Evolutionary conservation across 2,797 vertebrate genomes (phyloP).

Genomic region (Melanotaenia nigrans): DNA sequence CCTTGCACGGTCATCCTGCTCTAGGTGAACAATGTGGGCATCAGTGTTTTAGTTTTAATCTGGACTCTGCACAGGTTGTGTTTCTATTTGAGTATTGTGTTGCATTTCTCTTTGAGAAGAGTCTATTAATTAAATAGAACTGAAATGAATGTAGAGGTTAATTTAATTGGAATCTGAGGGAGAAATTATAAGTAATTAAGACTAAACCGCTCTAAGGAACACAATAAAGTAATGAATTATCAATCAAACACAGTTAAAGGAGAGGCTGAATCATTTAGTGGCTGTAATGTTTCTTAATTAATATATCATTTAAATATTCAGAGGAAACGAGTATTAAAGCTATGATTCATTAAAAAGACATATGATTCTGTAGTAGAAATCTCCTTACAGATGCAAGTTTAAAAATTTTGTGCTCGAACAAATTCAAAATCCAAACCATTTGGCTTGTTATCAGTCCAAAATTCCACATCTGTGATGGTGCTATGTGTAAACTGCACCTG

Average conservation of each 20-base stretch:
- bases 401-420: not conserved
- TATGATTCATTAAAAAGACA: not conserved
- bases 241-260: not conserved
- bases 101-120: no score
- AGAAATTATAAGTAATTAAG: not conserved
- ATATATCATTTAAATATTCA: not conserved
- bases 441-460: not conserved
- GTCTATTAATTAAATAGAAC: no score
- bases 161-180: not conserved
- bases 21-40: slow-evolving; percentile 23
- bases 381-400: not conserved
- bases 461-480: not conserved
- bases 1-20: slow-evolving; percentile 18
- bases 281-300: not conserved
- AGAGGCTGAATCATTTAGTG: not conserved
- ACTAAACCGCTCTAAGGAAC: not conserved
- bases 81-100: not conserved
- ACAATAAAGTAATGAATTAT: not conserved
- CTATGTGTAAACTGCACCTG: not conserved
- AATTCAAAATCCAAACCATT: not conserved
- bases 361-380: not conserved
- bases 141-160: no score
- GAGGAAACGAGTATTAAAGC: not conserved
- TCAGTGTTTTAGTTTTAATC: not conserved
- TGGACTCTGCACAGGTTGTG: no score